phyloP scores from a whole-genome alignment of 2,113 vertebrate genomes.

The Carlito syrichta region DNA sequence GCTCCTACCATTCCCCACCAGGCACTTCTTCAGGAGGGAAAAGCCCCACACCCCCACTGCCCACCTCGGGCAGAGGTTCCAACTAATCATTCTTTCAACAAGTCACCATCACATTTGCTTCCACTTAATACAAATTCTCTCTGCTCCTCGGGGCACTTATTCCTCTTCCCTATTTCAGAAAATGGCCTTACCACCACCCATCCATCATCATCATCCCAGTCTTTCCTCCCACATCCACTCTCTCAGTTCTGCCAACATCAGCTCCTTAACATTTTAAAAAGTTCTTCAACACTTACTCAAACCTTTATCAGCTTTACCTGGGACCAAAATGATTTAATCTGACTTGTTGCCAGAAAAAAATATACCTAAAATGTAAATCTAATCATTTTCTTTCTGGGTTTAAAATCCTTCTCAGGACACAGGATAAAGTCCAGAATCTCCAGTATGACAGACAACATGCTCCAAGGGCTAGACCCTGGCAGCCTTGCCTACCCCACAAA shows the following conservation, averaged over 20 bases:
- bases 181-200: rapidly evolving
- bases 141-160: background rate
- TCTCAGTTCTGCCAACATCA: background rate
- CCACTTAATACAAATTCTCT: background rate
- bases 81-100: background rate
- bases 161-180: background rate
- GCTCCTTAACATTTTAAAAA: background rate
- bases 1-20: background rate
- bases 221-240: background rate
- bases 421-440: background rate
- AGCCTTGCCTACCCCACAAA: background rate
- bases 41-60: background rate
- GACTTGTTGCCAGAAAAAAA: background rate
- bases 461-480: background rate
- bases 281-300: background rate
- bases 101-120: background rate
- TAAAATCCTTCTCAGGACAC: background rate
- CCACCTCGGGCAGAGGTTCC: background rate
- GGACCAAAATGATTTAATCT: background rate
- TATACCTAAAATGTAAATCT: background rate
- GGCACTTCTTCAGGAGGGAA: background rate
- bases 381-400: background rate
- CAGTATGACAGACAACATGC: background rate
- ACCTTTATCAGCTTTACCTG: background rate
- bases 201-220: background rate